A percentile compares a stretch with the other conserved stretches of the same genome.
phyloP scores from a whole-genome alignment of 2,113 vertebrate species.

The Collichthys lucidus region DNA sequence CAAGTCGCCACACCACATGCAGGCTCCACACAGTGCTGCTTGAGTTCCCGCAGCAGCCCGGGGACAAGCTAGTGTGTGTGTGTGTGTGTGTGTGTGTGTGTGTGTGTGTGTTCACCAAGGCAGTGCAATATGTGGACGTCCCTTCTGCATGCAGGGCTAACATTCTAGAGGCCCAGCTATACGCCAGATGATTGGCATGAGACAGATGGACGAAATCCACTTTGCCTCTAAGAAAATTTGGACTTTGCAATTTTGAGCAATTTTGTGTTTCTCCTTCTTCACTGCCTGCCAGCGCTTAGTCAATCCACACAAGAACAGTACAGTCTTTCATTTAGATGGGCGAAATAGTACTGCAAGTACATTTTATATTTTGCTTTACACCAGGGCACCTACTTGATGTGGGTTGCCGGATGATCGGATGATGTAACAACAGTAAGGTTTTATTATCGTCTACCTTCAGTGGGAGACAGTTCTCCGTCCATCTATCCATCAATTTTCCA shows the following conservation, averaged over 20 bases:
- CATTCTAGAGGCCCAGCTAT: slow-evolving; percentile 42
- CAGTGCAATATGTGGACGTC: slow-evolving; percentile 49
- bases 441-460: background rate
- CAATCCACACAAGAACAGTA: background rate
- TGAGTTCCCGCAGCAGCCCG: slow-evolving; percentile 36
- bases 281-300: background rate
- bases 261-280: background rate
- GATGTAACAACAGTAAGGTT: background rate
- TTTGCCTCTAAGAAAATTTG: background rate
- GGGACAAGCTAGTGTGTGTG: slow-evolving; percentile 23
- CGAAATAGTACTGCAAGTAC: background rate
- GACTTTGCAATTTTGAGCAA: slow-evolving; percentile 1
- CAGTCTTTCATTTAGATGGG: background rate
- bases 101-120: slow-evolving; percentile 17
- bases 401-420: background rate
- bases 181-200: slow-evolving; percentile 40
- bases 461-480: background rate
- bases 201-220: slow-evolving; percentile 38
- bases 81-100: slow-evolving; percentile 9
- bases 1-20: slow-evolving; percentile 40
- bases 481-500: slow-evolving; percentile 1
- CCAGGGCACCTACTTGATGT: background rate
- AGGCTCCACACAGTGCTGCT: slow-evolving; percentile 20
- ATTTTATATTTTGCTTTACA: background rate
- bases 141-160: slow-evolving; percentile 44